Percentiles rank a stretch among this genome's conserved stretches.
These are phyloP conservation scores for Agrochola macilenta DNA, from an alignment of 2,888 invertebrate species.

Conservation along the genomic window DNA sequence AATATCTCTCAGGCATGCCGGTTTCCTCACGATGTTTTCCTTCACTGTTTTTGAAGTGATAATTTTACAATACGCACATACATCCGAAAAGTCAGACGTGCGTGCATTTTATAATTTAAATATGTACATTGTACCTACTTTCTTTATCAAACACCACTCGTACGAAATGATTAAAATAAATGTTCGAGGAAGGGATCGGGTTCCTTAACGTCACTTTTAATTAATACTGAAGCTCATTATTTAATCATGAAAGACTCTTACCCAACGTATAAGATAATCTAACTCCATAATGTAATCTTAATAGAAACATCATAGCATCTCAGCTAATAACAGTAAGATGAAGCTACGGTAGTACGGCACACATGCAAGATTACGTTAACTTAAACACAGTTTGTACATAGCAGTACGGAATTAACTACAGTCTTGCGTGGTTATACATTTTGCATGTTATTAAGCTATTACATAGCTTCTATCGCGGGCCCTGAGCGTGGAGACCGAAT, in stretches of 20 bases:
- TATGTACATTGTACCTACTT: not conserved
- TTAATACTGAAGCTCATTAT: not conserved
- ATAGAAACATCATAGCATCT: conserved; percentile 7
- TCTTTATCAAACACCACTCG: not conserved
- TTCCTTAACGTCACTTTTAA: no score
- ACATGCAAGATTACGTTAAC: conserved; percentile 22
- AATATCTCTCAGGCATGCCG: no score
- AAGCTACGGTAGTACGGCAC: not conserved
- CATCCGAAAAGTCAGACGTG: no score
- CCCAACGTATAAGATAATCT: not conserved
- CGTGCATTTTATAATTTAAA: not conserved
- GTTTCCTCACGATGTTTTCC: no score
- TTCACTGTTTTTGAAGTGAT: no score
- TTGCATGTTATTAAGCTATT: not conserved
- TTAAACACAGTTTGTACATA: conserved; percentile 18
- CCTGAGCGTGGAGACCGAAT: no score
- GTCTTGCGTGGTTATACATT: conserved; percentile 3
- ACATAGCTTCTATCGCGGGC: no score
- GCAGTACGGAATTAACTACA: conserved; percentile 6
- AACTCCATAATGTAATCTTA: not conserved
- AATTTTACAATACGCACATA: no score
- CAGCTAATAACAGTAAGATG: conserved; percentile 5
- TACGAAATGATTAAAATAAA: no score
- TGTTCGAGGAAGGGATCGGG: not conserved
- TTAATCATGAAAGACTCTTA: not conserved